These are phyloP conservation scores for Smutsia temminckii DNA, from an alignment of 2,797 vertebrate species.

Conservation along the genomic window DNA sequence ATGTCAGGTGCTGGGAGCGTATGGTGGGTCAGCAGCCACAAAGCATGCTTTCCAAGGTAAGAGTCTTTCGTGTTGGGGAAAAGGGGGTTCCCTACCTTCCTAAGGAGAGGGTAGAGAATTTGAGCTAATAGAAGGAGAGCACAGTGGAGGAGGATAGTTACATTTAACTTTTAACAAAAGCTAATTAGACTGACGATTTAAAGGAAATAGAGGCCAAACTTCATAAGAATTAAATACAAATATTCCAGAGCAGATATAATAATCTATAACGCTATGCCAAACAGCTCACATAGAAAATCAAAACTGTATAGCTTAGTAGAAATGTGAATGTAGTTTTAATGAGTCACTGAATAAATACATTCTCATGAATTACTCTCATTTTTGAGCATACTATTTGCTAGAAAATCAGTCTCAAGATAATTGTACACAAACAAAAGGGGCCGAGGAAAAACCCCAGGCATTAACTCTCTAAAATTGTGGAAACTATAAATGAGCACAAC, in stretches of 20 bases:
- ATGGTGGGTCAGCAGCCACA: neutral
- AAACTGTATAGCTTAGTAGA: constrained; percentile 77
- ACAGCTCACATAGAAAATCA: constrained; percentile 78
- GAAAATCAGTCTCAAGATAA: constrained; percentile 82
- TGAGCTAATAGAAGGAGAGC: neutral
- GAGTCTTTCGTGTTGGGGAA: neutral
- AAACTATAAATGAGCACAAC: constrained; percentile 56
- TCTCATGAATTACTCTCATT: constrained; percentile 81
- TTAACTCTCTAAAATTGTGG: constrained; percentile 72
- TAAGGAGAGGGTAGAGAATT: neutral
- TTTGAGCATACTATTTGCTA: constrained; percentile 81
- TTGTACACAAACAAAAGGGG: constrained; percentile 74
- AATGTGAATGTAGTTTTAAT: constrained; percentile 80
- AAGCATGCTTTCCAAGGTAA: neutral
- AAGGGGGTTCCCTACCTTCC: neutral
- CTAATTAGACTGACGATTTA: neutral
- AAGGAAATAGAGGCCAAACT: neutral
- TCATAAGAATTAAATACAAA: constrained; percentile 48
- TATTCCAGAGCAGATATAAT: neutral
- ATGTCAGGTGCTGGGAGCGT: neutral
- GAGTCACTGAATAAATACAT: constrained; percentile 79
- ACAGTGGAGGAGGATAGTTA: neutral
- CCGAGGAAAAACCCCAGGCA: constrained; percentile 72
- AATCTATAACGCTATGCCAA: constrained; percentile 31
- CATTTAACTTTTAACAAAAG: neutral